Base-by-base conservation (phyloP, 23 tunicate species). In the Diplosoma virens region DNA sequence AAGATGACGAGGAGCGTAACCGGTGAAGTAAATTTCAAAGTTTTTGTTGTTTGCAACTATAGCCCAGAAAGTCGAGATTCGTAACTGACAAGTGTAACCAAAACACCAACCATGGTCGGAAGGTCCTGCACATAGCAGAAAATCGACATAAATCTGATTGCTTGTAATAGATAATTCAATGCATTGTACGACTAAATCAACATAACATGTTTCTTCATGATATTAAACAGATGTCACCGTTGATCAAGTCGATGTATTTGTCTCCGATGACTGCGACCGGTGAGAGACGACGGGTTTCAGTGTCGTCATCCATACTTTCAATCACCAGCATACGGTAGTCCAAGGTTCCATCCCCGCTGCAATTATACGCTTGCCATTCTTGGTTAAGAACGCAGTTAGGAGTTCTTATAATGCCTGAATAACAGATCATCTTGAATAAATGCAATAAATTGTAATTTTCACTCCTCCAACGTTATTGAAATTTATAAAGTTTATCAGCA, bases 61-160 rank as follows among this genome's bases (percentile, higher is more conserved):
- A 53, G 75, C 72, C 82, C 66, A 89, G 76, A 87, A 94, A 33
- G 95, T 88, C 0, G 91, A 83, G 7, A 88, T 59, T 54, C 99
- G 86, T 54, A 79, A 74, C 73, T 88, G 95, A 55, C 91, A 83
- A 58, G 99, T 82, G 82, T 94, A 94, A 16, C 99, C 99, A 33
- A 48, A 46, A 71, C 94, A 90, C 94, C 99, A 90, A 26, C 89
- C 94, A 80, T 94, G 95, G 37, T 90, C 95, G 35, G 84, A 86
- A 0, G 99, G 99, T 16, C 99, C 99, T 90, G 80, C 3, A 61
- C 28, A 26, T 11, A 41, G 14, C 50, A 41, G 14, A 27, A n/a
- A n/a, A n/a, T n/a, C n/a, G n/a, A n/a, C n/a, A n/a, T n/a, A n/a
- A n/a, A n/a, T n/a, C n/a, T n/a, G n/a, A n/a, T n/a, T n/a, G n/a